Evolutionary conservation across 2,797 vertebrate species (phyloP).

Genomic region (Tauraco hartlaubi): DNA sequence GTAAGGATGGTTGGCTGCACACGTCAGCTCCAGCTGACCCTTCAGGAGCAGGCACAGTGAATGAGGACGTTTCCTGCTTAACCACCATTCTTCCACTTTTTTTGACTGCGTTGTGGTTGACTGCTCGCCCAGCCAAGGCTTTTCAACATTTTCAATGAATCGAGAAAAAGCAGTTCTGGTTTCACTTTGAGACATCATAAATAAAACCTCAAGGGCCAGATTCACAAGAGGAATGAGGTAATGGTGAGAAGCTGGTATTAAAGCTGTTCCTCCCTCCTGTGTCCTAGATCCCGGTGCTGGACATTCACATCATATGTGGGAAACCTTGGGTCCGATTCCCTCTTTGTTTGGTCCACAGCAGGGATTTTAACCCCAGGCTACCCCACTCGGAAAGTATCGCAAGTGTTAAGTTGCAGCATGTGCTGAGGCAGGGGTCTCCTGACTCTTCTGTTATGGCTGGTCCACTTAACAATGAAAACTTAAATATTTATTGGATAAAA

Average conservation of each 20-base stretch:
- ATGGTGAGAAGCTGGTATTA: background rate
- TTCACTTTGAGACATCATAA: background rate
- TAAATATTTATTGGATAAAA: background rate
- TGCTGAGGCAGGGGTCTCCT: background rate
- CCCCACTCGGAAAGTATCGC: background rate
- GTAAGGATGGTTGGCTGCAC: background rate
- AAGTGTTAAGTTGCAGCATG: background rate
- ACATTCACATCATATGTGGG: background rate
- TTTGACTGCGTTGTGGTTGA: background rate
- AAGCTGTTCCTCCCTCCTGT: background rate
- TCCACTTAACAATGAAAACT: background rate
- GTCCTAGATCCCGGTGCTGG: background rate
- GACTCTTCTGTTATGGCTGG: background rate
- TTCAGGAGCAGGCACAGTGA: background rate
- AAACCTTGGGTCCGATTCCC: background rate
- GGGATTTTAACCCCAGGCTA: background rate
- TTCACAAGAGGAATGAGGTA: conserved; percentile 32
- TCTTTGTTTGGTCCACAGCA: background rate
- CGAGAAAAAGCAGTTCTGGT: background rate
- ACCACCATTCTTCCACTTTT: background rate
- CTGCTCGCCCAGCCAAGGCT: background rate
- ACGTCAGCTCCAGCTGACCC: background rate
- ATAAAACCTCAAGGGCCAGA: background rate
- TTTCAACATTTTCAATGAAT: conserved; percentile 11
- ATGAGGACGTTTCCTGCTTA: background rate